A percentile compares a stretch with the other conserved stretches of the same genome.
phyloP scores from a whole-genome alignment of 1,140 invertebrate species.

The Rhyzopertha dominica region DNA sequence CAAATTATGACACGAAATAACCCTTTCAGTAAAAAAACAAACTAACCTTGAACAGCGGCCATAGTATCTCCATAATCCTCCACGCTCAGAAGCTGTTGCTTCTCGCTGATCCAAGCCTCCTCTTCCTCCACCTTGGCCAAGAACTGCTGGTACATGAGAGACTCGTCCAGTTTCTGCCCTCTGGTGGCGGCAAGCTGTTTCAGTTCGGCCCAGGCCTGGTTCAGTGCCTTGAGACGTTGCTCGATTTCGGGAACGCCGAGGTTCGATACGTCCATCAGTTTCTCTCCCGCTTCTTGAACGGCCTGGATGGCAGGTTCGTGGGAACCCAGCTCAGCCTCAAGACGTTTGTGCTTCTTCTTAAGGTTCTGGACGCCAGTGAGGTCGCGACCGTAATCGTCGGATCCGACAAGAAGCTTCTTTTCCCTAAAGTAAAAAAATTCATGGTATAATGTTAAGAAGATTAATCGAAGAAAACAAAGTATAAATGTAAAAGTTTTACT shows the following conservation, averaged over 20 bases:
- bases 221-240: slow-evolving; percentile 75
- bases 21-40: slow-evolving; percentile 46
- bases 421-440: slow-evolving; percentile 58
- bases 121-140: slow-evolving; percentile 98
- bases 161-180: slow-evolving; percentile 91
- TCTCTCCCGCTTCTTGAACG: slow-evolving; percentile 93
- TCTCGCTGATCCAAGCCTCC: slow-evolving; percentile 98
- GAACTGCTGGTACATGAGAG: slow-evolving; percentile 92
- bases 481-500: too few relatives aligned
- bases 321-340: slow-evolving; percentile 92
- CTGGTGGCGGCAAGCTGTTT: slow-evolving; percentile 82
- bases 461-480: too few relatives aligned
- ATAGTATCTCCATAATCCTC: slow-evolving; percentile 98
- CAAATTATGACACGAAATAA: too few relatives aligned
- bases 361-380: slow-evolving; percentile 97
- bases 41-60: slow-evolving; percentile 96
- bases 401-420: slow-evolving; percentile 95
- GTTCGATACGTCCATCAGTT: slow-evolving; percentile 96
- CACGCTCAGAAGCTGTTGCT: slow-evolving; percentile 93
- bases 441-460: neutral
- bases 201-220: slow-evolving; percentile 85
- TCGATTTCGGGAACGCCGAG: slow-evolving; percentile 95
- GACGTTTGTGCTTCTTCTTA: slow-evolving; percentile 95
- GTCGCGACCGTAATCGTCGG: slow-evolving; percentile 97
- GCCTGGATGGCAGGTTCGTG: slow-evolving; percentile 97